Conservation (phyloP, 2,797 vertebrate species). For the Tragopan temminckii region DNA sequence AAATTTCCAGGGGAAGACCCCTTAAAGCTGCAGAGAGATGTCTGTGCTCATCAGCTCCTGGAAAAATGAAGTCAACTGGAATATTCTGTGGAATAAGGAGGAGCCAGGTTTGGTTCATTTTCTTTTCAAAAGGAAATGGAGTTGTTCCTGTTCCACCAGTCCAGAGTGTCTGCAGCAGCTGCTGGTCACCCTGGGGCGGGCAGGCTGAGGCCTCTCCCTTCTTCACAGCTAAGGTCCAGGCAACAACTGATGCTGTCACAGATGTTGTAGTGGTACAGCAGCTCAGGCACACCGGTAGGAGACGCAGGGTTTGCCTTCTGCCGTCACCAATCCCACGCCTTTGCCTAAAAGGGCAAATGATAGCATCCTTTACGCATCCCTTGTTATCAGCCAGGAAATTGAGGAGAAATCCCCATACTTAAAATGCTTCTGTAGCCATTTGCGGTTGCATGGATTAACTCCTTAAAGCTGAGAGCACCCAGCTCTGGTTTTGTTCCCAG, state of each 20-base stretch:
- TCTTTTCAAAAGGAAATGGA: neutral
- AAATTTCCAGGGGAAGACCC: neutral
- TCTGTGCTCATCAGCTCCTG: neutral
- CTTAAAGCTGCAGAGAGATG: neutral
- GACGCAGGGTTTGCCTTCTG: neutral
- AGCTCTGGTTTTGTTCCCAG: rapidly evolving
- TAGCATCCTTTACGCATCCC: neutral
- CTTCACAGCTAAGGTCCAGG: neutral
- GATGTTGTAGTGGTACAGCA: rapidly evolving
- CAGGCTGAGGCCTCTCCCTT: neutral
- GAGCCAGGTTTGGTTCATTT: neutral
- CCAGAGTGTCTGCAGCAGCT: neutral
- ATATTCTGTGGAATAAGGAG: neutral
- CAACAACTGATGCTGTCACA: rapidly evolving
- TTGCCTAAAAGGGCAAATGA: neutral
- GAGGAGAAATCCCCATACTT: rapidly evolving
- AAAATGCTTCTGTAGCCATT: neutral
- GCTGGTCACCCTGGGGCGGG: neutral
- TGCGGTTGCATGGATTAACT: too few relatives aligned
- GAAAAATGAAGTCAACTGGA: neutral
- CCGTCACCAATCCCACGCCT: rapidly evolving
- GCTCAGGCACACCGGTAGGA: rapidly evolving
- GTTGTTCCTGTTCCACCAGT: rapidly evolving
- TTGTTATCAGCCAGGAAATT: neutral
- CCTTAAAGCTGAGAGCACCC: rapidly evolving